Conservation (phyloP, 2,113 vertebrate genomes). For the Dunckerocampus dactyliophorus region DNA sequence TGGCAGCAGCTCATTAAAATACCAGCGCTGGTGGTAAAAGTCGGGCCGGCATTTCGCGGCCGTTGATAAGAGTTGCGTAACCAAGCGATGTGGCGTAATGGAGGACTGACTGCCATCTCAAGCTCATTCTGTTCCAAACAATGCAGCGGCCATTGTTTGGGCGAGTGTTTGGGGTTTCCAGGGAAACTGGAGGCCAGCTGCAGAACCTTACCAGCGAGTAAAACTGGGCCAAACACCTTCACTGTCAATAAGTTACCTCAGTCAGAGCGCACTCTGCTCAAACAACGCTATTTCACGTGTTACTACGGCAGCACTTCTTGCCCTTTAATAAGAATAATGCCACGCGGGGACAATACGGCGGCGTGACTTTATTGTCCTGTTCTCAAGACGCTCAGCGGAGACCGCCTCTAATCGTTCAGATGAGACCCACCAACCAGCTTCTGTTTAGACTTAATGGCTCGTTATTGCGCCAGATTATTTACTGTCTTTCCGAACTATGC, state of each 20-base stretch:
- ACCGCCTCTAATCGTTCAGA: conserved; percentile 20
- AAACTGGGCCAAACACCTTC: conserved; percentile 62
- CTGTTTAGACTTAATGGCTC: conserved; percentile 27
- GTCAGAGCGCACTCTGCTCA: conserved; percentile 24
- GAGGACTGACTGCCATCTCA: not conserved
- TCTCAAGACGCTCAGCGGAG: conserved; percentile 18
- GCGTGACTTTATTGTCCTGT: conserved; percentile 32
- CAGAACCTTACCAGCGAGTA: conserved; percentile 58
- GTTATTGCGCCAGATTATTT: conserved; percentile 25
- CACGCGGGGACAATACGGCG: conserved; percentile 23
- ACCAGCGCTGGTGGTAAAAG: no score
- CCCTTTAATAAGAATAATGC: conserved; percentile 21
- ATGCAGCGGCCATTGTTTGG: not conserved
- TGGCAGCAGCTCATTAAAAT: no score
- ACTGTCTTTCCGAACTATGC: conserved; percentile 16
- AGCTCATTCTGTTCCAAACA: conserved; percentile 18
- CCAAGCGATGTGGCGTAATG: not conserved
- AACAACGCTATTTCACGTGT: conserved; percentile 13
- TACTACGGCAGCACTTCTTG: conserved; percentile 21
- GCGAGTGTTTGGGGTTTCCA: conserved; percentile 54
- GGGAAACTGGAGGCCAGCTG: conserved; percentile 59
- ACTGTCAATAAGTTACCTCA: conserved; percentile 61
- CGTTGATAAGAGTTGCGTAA: not conserved
- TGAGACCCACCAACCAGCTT: conserved; percentile 18
- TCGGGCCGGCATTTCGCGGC: not conserved